phyloP scores from a whole-genome alignment of 2,888 invertebrate genomes.

The Microctonus hyperodae region DNA sequence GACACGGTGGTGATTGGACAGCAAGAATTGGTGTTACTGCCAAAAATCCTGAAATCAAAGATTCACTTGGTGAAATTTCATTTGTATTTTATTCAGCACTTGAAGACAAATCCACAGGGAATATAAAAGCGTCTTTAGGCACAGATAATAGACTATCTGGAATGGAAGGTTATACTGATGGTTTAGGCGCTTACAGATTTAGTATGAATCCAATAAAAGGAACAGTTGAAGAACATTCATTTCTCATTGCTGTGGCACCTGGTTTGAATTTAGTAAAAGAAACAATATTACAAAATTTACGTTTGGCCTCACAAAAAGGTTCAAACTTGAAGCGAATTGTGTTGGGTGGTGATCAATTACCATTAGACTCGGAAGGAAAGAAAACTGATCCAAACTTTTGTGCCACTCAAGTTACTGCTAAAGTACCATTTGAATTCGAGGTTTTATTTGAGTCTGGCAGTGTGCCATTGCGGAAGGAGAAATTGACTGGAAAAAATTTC shows the following conservation, averaged over 20 bases:
- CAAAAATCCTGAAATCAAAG: constrained; percentile 57
- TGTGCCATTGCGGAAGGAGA: constrained; percentile 66
- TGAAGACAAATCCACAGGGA: constrained; percentile 75
- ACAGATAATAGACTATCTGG: constrained; percentile 67
- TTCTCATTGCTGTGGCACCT: constrained; percentile 74
- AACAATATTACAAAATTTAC: constrained; percentile 75
- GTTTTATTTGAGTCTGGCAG: constrained; percentile 83
- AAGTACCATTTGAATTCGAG: constrained; percentile 83
- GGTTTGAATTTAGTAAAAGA: constrained; percentile 78
- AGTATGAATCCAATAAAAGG: constrained; percentile 65
- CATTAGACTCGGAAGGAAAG: constrained; percentile 57
- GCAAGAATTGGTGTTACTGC: constrained; percentile 75
- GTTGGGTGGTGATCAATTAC: constrained; percentile 70
- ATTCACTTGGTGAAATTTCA: constrained; percentile 65
- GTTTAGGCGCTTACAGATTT: constrained; percentile 79
- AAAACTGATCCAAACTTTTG: constrained; percentile 76
- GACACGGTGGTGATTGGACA: constrained; percentile 93
- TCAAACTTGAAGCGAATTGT: constrained; percentile 67
- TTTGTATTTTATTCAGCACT: constrained; percentile 84
- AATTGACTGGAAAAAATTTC: constrained; percentile 72
- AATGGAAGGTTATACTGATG: constrained; percentile 78
- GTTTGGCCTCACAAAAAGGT: constrained; percentile 67
- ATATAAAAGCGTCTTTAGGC: constrained; percentile 64
- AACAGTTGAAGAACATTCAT: constrained; percentile 74
- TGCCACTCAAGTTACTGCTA: constrained; percentile 78